These are phyloP conservation scores for Eupeodes luniger DNA, from an alignment of 2,888 invertebrate genomes.

Conservation along the genomic window DNA sequence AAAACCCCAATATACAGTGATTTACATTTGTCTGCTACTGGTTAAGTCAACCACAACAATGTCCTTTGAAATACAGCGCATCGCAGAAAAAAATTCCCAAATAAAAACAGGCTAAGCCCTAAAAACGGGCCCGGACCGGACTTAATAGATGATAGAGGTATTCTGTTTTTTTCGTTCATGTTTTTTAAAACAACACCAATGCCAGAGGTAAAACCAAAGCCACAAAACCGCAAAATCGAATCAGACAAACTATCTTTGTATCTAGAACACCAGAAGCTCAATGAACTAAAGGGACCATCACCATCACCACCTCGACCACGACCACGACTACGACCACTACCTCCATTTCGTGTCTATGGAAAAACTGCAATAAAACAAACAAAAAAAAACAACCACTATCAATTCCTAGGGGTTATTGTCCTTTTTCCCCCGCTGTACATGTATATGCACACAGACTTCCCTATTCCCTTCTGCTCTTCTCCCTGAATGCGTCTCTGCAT, in stretches of 20 bases:
- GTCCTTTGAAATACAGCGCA: constrained; percentile 10
- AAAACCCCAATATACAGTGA: constrained; percentile 41
- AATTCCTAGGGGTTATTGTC: constrained; percentile 73
- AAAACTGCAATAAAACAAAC: constrained; percentile 32
- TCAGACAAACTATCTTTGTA: constrained; percentile 59
- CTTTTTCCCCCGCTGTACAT: constrained; percentile 42
- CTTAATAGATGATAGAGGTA: constrained; percentile 18
- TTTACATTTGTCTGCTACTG: constrained; percentile 60
- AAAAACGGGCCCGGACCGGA: not conserved
- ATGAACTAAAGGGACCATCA: constrained; percentile 57
- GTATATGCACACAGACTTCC: constrained; percentile 40
- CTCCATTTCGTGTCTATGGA: not conserved
- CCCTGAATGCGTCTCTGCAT: constrained; percentile 19
- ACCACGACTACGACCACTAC: not conserved
- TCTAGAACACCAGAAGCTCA: constrained; percentile 57
- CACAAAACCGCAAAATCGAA: constrained; percentile 70
- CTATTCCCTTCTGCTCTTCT: not conserved
- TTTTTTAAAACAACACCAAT: constrained; percentile 30
- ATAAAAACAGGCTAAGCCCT: not conserved
- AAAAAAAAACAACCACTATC: constrained; percentile 61
- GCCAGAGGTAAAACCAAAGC: constrained; percentile 50
- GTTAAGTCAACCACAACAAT: constrained; percentile 64
- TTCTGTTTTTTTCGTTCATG: constrained; percentile 2
- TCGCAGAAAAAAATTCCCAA: not conserved
- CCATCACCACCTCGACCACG: not conserved